These are phyloP conservation scores for Zaprionus ornatus DNA, from an alignment of 1,140 invertebrate genomes.

Conservation along the genomic window DNA sequence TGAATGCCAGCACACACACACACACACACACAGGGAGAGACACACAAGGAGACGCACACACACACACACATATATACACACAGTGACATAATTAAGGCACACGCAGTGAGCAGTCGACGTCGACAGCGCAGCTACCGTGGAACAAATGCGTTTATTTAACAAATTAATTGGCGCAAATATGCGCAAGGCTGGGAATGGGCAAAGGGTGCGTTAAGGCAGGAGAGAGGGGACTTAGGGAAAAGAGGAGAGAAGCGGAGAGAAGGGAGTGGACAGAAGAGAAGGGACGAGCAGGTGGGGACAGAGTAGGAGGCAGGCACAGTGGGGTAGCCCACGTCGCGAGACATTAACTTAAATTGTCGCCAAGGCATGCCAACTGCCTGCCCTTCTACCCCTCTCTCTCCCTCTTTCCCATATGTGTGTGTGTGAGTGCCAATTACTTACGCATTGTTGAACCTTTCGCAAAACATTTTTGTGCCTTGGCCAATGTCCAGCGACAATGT, in stretches of 20 bases:
- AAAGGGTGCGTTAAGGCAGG: background rate
- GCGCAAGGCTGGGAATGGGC: slow-evolving; percentile 4
- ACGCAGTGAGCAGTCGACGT: slow-evolving; percentile 8
- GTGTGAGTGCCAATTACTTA: slow-evolving; percentile 62
- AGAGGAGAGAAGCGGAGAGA: background rate
- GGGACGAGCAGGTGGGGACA: background rate
- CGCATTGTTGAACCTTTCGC: slow-evolving; percentile 70
- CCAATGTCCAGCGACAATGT: slow-evolving; percentile 55
- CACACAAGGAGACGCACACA: slow-evolving; percentile 17
- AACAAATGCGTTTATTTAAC: slow-evolving; percentile 79
- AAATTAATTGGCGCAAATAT: slow-evolving; percentile 77
- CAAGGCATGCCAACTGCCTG: slow-evolving; percentile 20
- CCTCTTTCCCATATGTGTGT: slow-evolving; percentile 6
- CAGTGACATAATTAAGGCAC: slow-evolving; percentile 41
- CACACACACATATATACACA: slow-evolving; percentile 41
- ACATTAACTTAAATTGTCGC: slow-evolving; percentile 49
- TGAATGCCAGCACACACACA: slow-evolving; percentile 37
- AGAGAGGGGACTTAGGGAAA: background rate
- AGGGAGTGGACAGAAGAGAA: background rate
- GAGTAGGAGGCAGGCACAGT: background rate
- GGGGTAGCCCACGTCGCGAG: slow-evolving; percentile 22
- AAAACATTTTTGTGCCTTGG: slow-evolving; percentile 58
- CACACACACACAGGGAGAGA: slow-evolving; percentile 35
- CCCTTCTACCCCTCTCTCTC: background rate
- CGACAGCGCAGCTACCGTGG: slow-evolving; percentile 6